Conservation (phyloP, 2,797 vertebrate species). For the Coregonus sp. region DNA sequence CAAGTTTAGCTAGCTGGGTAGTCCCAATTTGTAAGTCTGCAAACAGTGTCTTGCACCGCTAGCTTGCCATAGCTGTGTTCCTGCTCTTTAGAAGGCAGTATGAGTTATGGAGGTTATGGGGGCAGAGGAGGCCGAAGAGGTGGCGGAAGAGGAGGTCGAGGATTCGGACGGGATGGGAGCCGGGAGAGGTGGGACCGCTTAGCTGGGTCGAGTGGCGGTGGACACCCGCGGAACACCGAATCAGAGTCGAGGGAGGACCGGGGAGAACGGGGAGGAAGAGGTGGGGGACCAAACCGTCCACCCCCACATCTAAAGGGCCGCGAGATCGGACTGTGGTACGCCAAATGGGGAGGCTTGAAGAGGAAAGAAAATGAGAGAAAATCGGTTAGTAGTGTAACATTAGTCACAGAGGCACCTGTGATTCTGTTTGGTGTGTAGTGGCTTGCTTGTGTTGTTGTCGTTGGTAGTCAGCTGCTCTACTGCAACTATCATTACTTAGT, state of each 20-base stretch:
- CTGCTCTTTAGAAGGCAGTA: constrained; percentile 25
- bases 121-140: constrained; percentile 67
- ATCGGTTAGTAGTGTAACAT: constrained; percentile 59
- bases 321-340: constrained; percentile 96
- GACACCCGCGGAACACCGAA: constrained; percentile 36
- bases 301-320: constrained; percentile 90
- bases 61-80: too few relatives aligned
- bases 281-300: constrained; percentile 79
- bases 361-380: constrained; percentile 80
- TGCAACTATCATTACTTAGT: too few relatives aligned
- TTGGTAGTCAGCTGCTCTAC: too few relatives aligned
- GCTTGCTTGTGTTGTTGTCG: too few relatives aligned
- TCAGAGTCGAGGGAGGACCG: constrained; percentile 57
- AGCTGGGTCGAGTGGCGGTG: constrained; percentile 44
- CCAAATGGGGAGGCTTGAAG: constrained; percentile 85
- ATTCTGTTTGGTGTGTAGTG: neutral
- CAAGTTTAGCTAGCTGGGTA: too few relatives aligned
- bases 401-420: neutral
- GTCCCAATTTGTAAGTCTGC: too few relatives aligned
- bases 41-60: too few relatives aligned
- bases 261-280: constrained; percentile 52
- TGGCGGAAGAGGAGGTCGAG: constrained; percentile 63
- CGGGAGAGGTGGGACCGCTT: constrained; percentile 67
- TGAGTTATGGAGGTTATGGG: constrained; percentile 70
- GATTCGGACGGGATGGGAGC: constrained; percentile 57